phyloP scores from a whole-genome alignment of 1,140 invertebrate genomes.

The Spodoptera frugiperda region DNA sequence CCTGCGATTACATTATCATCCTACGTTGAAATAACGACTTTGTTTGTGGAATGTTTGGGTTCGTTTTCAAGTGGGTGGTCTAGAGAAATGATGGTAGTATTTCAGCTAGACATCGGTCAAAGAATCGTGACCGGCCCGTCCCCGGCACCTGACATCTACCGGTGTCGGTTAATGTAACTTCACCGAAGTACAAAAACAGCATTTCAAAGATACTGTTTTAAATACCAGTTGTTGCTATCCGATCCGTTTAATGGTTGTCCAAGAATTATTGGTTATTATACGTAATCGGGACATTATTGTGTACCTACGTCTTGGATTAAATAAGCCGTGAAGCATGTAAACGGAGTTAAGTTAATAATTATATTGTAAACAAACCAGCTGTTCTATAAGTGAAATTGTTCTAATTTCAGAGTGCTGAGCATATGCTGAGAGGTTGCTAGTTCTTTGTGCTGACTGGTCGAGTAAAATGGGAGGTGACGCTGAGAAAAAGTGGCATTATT shows the following conservation, averaged over 20 bases:
- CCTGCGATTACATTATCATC: conserved; percentile 42
- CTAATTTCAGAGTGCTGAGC: too few species aligned
- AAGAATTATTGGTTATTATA: conserved; percentile 24
- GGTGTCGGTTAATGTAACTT: conserved; percentile 73
- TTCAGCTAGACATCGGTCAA: conserved; percentile 82
- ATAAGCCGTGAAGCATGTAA: neutral
- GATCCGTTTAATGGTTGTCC: conserved; percentile 19
- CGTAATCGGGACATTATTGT: neutral
- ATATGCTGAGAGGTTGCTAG: too few species aligned
- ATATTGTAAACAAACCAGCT: too few species aligned
- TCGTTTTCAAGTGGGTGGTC: conserved; percentile 47
- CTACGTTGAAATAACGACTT: conserved; percentile 46
- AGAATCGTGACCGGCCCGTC: conserved; percentile 82
- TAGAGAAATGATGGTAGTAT: conserved; percentile 61
- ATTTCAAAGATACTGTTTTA: conserved; percentile 69
- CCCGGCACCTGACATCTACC: conserved; percentile 79
- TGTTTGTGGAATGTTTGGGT: conserved; percentile 50
- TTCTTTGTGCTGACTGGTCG: too few species aligned
- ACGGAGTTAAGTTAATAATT: neutral
- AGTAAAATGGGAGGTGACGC: too few species aligned
- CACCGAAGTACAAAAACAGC: conserved; percentile 58
- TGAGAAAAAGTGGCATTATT: too few species aligned
- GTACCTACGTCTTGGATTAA: neutral
- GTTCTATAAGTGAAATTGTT: too few species aligned
- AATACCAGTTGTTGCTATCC: conserved; percentile 54